Evolutionary conservation across 2,797 vertebrate genomes (phyloP), one percentile per base, ranked within the genome.

Genomic region (Sebastiscus albofasciatus): DNA sequence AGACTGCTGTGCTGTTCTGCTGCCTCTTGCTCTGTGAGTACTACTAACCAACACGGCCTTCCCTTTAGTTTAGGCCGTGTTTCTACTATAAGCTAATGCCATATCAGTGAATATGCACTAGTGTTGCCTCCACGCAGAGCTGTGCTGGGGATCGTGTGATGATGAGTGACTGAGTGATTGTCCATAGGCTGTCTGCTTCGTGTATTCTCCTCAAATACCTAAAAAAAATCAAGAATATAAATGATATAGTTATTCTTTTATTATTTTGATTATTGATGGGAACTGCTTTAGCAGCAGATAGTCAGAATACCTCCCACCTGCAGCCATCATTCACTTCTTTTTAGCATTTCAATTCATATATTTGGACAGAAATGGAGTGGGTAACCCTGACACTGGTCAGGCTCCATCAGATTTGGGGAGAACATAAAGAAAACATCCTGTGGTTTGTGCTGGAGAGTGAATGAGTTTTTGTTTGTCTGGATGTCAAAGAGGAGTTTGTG

Each of bases 71-170:
- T 76, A 80, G 75, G 82, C 80, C 56, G 74, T 83, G 84, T 82
- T 83, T 64, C 58, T 52, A n/a, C 46, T 31, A 46, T 80, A 59
- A 84, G 70, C 74, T 89, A 83, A 76, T 89, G 62, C 67, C 56
- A 75, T 79, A 69, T 87, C 26, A 75, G 76, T 82, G 75, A 87
- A 84, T 83, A 84, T 85, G 87, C 81, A 87, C 72, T 88, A 84
- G 83, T 85, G 71, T 77, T 84, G 27, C n/a, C 64, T 82, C 76
- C 81, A 58, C 73, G 64, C 34, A 55, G 46, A 80, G 24, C 72
- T 77, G 39, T 75, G 75, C 67, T 82, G 61, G 20, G 16, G 22
- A 80, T 33, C 65, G 14, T 75, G 69, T 69, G 0, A 68, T 16
- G 36, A 71, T 69, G 81, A 83, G 1, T 77, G 79, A 39, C 5